Evolutionary conservation across 2,113 vertebrate species (phyloP).

Genomic region (Marmota flaviventris): DNA sequence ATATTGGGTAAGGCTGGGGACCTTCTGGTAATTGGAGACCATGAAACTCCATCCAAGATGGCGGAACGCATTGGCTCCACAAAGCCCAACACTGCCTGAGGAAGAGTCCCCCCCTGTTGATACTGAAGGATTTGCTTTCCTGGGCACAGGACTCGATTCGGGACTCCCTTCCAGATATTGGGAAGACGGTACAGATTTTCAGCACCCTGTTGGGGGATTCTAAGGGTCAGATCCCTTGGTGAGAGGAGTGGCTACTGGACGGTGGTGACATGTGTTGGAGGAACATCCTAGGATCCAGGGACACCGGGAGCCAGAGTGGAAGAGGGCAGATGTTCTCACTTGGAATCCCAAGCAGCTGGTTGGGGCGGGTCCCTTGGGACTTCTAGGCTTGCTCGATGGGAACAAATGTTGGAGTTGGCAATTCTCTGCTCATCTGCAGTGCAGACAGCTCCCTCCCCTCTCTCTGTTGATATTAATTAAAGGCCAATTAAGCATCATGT

Average conservation of each 20-base stretch:
- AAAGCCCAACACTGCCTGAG: not conserved
- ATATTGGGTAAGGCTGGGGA: not conserved
- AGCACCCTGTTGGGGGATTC: not conserved
- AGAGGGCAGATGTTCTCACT: not conserved
- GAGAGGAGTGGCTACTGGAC: not conserved
- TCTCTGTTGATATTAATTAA: not conserved
- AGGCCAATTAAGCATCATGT: not conserved
- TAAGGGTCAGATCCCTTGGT: not conserved
- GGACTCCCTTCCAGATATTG: not conserved
- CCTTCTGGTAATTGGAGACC: fast-evolving
- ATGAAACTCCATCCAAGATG: too few relatives aligned
- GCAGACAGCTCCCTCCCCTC: not conserved
- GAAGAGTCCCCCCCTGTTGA: not conserved
- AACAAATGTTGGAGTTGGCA: too few relatives aligned
- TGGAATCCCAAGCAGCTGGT: not conserved
- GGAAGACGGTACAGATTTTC: not conserved
- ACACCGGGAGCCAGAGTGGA: not conserved
- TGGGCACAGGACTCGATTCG: fast-evolving
- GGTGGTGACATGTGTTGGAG: not conserved
- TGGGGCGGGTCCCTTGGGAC: too few relatives aligned
- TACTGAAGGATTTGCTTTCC: not conserved
- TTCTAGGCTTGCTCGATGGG: not conserved
- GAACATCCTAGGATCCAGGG: too few relatives aligned
- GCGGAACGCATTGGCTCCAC: too few relatives aligned
- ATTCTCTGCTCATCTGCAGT: not conserved